Percentiles rank a stretch among this genome's conserved stretches.
phyloP scores from a whole-genome alignment of 2,888 invertebrate genomes.

The Caenorhabditis sp. region DNA sequence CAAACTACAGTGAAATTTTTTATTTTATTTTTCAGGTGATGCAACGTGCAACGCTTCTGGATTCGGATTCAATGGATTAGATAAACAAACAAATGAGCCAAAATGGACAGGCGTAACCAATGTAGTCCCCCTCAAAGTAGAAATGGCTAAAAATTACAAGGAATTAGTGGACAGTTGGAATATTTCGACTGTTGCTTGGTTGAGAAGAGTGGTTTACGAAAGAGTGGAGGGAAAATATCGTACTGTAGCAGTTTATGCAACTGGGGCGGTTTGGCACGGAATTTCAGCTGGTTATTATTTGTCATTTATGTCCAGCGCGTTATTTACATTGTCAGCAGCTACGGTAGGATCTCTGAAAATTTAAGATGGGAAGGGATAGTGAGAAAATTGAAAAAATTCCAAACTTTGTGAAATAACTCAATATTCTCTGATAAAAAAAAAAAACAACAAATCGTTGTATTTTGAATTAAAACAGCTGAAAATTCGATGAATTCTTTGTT shows the following conservation, averaged over 20 bases:
- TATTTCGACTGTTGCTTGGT: constrained; percentile 90
- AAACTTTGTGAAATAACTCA: no score
- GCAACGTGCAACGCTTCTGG: constrained; percentile 94
- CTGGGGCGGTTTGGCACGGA: constrained; percentile 40
- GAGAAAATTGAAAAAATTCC: no score
- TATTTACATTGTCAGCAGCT: constrained; percentile 37
- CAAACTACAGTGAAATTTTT: background rate
- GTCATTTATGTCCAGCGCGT: constrained; percentile 29
- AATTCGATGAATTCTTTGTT: no score
- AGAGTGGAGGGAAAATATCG: constrained; percentile 26
- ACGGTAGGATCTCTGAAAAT: no score
- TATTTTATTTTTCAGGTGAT: constrained; percentile 77
- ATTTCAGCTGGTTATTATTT: constrained; percentile 39
- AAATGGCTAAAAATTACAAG: constrained; percentile 86
- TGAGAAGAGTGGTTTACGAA: constrained; percentile 88
- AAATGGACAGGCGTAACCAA: constrained; percentile 93
- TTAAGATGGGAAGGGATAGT: no score
- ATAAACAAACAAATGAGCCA: constrained; percentile 77
- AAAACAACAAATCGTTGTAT: no score
- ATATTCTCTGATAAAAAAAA: no score
- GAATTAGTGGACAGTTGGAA: constrained; percentile 92
- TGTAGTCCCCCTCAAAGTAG: constrained; percentile 86
- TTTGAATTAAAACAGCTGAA: no score
- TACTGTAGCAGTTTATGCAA: constrained; percentile 34
- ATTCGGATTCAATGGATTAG: constrained; percentile 85